Conservation (phyloP, 2,888 invertebrate genomes). For the Cabera pusaria region DNA sequence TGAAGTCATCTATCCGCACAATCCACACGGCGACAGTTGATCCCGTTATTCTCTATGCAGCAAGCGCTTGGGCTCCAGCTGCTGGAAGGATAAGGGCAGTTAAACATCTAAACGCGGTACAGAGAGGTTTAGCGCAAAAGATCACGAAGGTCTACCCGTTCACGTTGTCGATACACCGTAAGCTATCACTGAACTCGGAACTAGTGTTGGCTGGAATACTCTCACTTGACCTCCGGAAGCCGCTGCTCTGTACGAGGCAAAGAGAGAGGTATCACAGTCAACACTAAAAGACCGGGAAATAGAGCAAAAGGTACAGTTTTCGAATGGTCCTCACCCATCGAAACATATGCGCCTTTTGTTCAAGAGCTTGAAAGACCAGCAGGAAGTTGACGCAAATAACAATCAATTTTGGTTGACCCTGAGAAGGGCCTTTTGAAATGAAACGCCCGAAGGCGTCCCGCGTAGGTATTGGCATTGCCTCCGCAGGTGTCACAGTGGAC, state of each 20-base stretch:
- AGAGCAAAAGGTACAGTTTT: constrained; percentile 9
- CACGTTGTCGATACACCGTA: too few relatives aligned
- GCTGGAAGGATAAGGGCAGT: too few relatives aligned
- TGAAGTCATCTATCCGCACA: too few relatives aligned
- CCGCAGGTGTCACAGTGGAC: not conserved
- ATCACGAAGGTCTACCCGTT: too few relatives aligned
- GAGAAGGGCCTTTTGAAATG: too few relatives aligned
- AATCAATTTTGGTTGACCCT: too few relatives aligned
- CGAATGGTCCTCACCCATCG: constrained; percentile 20
- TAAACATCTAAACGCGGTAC: constrained; percentile 2
- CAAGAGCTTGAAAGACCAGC: constrained; percentile 10
- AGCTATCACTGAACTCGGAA: too few relatives aligned
- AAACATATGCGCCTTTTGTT: constrained; percentile 1
- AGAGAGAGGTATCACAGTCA: constrained; percentile 12
- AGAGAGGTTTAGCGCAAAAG: too few relatives aligned
- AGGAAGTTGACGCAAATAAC: not conserved
- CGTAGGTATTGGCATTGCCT: not conserved
- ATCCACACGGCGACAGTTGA: too few relatives aligned
- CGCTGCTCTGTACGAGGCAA: constrained; percentile 9
- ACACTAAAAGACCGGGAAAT: constrained; percentile 4
- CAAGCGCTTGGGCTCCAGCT: too few relatives aligned
- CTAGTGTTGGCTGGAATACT: constrained; percentile 1
- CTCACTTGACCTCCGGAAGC: constrained; percentile 27
- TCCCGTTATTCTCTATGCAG: too few relatives aligned
- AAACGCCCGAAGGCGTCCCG: too few relatives aligned